Percentiles rank a stretch among this genome's conserved stretches.
These are phyloP conservation scores for Chloropsis hardwickii DNA, from an alignment of 2,113 vertebrate genomes.

Conservation along the genomic window DNA sequence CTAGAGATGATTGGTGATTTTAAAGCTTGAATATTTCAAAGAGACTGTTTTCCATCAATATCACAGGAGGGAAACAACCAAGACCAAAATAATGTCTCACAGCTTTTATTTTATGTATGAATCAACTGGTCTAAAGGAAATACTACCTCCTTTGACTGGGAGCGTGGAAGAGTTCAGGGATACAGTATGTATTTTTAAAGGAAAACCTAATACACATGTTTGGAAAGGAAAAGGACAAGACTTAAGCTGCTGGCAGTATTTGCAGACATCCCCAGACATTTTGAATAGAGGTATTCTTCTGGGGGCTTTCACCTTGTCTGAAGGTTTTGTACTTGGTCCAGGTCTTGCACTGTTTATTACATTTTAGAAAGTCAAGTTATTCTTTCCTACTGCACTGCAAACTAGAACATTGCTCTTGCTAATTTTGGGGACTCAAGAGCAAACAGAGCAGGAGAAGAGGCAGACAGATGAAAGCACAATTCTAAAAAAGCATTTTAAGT, in stretches of 20 bases:
- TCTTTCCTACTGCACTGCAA: conserved; percentile 53
- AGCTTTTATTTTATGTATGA: conserved; percentile 31
- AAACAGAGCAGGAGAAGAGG: conserved; percentile 32
- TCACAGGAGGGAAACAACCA: conserved; percentile 20
- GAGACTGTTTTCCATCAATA: not conserved
- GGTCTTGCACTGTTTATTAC: conserved; percentile 43
- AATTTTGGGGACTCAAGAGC: conserved; percentile 31
- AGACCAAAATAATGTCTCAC: conserved; percentile 36
- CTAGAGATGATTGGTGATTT: not conserved
- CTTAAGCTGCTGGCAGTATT: conserved; percentile 46
- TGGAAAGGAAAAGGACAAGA: conserved; percentile 52
- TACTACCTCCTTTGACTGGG: conserved; percentile 35
- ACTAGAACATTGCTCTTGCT: conserved; percentile 32
- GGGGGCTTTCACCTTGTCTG: conserved; percentile 61
- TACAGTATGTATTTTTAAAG: conserved; percentile 42
- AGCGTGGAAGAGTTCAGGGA: conserved; percentile 9
- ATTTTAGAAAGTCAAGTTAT: conserved; percentile 55
- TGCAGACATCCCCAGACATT: conserved; percentile 57
- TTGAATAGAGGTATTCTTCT: conserved; percentile 65
- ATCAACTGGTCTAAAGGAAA: conserved; percentile 53
- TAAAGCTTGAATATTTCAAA: not conserved
- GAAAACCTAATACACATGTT: conserved; percentile 45
- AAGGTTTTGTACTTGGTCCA: conserved; percentile 56
- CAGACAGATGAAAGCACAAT: conserved; percentile 25
- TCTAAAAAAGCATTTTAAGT: not conserved